Percentiles rank a stretch among this genome's conserved stretches.
Evolutionary conservation across 2,113 vertebrate species (phyloP).

Genomic region (Spilogale gracilis): DNA sequence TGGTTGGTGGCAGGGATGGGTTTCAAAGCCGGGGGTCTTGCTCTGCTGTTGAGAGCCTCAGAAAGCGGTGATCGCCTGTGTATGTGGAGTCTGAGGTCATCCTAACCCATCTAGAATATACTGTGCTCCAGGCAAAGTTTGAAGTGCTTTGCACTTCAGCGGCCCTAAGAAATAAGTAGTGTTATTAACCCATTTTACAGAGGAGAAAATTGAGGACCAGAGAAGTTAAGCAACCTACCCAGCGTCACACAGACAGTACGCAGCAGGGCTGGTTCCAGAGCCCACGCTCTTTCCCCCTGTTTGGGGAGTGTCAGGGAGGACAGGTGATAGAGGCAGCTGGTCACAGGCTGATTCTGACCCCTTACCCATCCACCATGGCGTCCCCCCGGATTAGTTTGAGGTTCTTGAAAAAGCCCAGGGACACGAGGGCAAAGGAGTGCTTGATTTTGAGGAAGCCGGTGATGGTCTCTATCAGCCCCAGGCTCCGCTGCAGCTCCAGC

Average conservation of each 20-base stretch:
- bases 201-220: background rate
- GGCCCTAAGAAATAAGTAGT: background rate
- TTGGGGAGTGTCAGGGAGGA: background rate
- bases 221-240: background rate
- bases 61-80: background rate
- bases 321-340: background rate
- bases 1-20: background rate
- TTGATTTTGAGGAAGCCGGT: conserved; percentile 92
- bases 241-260: background rate
- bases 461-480: conserved; percentile 91
- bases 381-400: conserved; percentile 90
- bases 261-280: background rate
- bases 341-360: background rate
- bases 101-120: background rate
- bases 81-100: background rate
- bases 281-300: background rate
- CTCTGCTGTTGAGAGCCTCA: background rate
- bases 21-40: background rate
- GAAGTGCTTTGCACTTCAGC: background rate
- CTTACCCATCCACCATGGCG: conserved; percentile 91
- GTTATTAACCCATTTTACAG: conserved; percentile 12
- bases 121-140: background rate
- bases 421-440: conserved; percentile 90
- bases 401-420: conserved; percentile 91
- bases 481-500: conserved; percentile 86